Conservation (phyloP, 2,888 invertebrate genomes). For the Synanthedon tipuliformis region DNA sequence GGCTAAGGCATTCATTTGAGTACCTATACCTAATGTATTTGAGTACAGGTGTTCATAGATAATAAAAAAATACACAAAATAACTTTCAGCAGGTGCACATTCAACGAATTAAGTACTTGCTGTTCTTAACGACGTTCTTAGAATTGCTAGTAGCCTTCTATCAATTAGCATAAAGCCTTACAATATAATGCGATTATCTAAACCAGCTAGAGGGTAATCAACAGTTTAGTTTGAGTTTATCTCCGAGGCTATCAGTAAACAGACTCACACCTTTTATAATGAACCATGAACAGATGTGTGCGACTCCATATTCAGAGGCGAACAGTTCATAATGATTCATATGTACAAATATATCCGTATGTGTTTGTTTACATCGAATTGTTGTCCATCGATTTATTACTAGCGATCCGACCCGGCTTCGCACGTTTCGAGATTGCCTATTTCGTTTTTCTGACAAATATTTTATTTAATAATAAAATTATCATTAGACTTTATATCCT, state of each 20-base stretch:
- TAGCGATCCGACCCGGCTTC: no score
- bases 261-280: conserved; percentile 30
- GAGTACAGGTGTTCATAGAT: no score
- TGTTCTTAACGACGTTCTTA: background rate
- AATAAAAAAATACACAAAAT: no score
- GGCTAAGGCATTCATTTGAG: no score
- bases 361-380: background rate
- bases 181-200: background rate
- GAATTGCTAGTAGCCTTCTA: background rate
- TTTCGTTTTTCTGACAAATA: no score
- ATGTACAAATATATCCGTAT: background rate
- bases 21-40: no score
- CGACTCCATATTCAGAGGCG: conserved; percentile 23
- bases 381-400: no score
- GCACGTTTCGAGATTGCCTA: no score
- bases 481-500: no score
- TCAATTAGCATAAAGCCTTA: background rate
- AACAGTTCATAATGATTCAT: background rate
- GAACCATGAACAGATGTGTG: conserved; percentile 21
- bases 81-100: no score
- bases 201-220: background rate
- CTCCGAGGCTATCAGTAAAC: conserved; percentile 20
- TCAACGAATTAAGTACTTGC: no score
- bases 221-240: conserved; percentile 10
- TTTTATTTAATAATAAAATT: no score